Evolutionary conservation across 2,113 vertebrate species (phyloP).

Genomic region (Sinocyclocheilus rhinocerous): DNA sequence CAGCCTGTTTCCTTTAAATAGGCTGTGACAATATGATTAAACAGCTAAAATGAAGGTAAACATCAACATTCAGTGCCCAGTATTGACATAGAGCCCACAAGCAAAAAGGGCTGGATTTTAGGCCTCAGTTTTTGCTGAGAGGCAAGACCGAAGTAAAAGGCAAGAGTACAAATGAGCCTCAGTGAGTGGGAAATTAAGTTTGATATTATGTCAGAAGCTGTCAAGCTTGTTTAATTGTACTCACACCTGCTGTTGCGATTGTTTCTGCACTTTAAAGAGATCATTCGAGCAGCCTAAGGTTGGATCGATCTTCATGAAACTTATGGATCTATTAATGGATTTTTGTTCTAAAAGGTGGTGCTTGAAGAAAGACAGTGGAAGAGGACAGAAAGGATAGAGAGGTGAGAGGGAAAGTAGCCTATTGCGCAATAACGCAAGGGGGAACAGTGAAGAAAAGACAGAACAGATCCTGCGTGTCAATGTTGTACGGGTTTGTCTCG

Average conservation of each 20-base stretch:
- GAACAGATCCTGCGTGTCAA: conserved; percentile 53
- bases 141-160: conserved; percentile 33
- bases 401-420: background rate
- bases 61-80: conserved; percentile 47
- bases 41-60: conserved; percentile 55
- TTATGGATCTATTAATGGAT: background rate
- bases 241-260: background rate
- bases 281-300: background rate
- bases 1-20: conserved; percentile 68
- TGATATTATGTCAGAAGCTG: background rate
- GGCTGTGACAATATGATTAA: conserved; percentile 73
- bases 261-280: background rate
- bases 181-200: background rate
- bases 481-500: conserved; percentile 60
- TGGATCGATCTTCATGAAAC: background rate
- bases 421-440: background rate
- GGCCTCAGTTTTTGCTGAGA: conserved; percentile 10
- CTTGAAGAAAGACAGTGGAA: background rate
- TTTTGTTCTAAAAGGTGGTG: background rate
- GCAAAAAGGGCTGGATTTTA: conserved; percentile 44
- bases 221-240: background rate
- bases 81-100: conserved; percentile 49
- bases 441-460: conserved; percentile 8
- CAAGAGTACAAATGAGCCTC: background rate
- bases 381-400: background rate